Evolutionary conservation across 1,140 invertebrate genomes (phyloP).

Genomic region (Pseudomyrmex sp.): DNA sequence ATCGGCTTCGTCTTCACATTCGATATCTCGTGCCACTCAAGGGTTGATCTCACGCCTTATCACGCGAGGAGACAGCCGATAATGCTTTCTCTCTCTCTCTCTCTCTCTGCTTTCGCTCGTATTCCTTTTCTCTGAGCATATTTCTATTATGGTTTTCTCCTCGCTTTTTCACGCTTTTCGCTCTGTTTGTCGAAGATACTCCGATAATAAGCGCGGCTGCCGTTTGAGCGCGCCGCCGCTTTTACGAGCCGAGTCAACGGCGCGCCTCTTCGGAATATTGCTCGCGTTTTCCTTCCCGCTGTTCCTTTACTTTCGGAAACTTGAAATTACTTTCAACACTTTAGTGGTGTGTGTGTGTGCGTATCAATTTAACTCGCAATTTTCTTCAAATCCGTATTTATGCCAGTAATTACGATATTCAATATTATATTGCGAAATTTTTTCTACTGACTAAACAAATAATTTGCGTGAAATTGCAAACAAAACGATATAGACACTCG

Average conservation of each 20-base stretch:
- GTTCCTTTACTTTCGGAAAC: not conserved
- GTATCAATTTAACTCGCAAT: not conserved
- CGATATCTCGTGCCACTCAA: not conserved
- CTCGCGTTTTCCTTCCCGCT: not conserved
- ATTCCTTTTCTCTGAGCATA: not conserved
- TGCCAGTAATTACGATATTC: not conserved
- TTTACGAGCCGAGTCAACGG: slow-evolving; percentile 5
- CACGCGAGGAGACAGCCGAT: slow-evolving; percentile 9
- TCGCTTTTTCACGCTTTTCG: slow-evolving; percentile 15
- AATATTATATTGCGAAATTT: not conserved
- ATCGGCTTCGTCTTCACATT: not conserved
- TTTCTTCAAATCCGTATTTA: not conserved
- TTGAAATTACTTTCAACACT: not conserved
- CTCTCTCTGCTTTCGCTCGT: not conserved
- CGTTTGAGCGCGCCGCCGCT: slow-evolving; percentile 2
- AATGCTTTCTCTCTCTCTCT: no score
- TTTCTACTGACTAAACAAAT: no score
- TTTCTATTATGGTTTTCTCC: slow-evolving; percentile 18
- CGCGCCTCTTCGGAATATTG: not conserved
- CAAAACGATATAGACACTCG: no score
- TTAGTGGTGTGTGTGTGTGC: not conserved
- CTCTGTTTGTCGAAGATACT: slow-evolving; percentile 44
- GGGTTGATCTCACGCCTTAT: slow-evolving; percentile 41
- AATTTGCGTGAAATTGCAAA: no score
- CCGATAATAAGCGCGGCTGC: not conserved